A percentile compares a stretch with the other conserved stretches of the same genome.
phyloP scores from a whole-genome alignment of 2,888 invertebrate species.

The Hyles lineata region DNA sequence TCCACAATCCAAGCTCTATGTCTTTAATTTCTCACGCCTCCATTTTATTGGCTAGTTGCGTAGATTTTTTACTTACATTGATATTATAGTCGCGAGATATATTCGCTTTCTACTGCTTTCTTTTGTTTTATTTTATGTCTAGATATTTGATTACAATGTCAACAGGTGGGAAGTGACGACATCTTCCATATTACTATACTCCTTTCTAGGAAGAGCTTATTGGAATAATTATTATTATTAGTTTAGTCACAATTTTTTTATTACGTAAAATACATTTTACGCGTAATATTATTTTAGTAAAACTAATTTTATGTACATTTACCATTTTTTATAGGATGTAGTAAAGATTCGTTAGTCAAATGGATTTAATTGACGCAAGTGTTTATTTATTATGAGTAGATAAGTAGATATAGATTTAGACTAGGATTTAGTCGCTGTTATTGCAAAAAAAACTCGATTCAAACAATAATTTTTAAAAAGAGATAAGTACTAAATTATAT shows the following conservation, averaged over 20 bases:
- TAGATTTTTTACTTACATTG: slow-evolving; percentile 18
- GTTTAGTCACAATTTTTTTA: background rate
- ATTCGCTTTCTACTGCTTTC: too few species aligned
- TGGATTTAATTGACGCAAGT: slow-evolving; percentile 48
- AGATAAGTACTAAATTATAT: too few species aligned
- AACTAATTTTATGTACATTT: too few species aligned
- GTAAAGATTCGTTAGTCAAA: slow-evolving; percentile 44
- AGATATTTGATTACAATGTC: too few species aligned
- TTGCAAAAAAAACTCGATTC: background rate
- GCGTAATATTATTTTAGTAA: background rate
- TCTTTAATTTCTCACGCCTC: too few species aligned
- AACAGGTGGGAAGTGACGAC: too few species aligned
- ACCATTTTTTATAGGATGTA: background rate
- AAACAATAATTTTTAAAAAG: too few species aligned
- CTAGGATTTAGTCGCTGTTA: background rate
- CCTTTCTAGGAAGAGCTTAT: too few species aligned
- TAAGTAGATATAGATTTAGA: slow-evolving; percentile 10
- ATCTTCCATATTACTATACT: too few species aligned
- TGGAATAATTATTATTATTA: background rate
- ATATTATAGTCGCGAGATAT: background rate
- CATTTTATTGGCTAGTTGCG: background rate
- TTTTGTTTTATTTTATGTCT: too few species aligned
- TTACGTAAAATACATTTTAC: background rate
- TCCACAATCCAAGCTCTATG: too few species aligned
- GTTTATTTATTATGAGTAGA: slow-evolving; percentile 29